Evolutionary conservation across 2,113 vertebrate genomes (phyloP).

Genomic region (Erinaceus europaeus): DNA sequence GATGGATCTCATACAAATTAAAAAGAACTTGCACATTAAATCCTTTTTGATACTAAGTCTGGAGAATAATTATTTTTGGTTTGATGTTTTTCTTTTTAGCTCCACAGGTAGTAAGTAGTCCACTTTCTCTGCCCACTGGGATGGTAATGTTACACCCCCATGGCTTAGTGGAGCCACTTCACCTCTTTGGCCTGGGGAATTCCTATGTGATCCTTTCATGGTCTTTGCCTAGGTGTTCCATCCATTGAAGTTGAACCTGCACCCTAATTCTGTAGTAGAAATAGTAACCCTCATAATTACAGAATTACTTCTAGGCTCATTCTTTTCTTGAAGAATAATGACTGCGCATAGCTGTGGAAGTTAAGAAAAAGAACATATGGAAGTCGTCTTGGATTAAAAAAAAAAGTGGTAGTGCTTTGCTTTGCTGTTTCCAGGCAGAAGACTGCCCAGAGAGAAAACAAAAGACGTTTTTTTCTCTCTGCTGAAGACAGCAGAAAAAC

Average conservation of each 20-base stretch:
- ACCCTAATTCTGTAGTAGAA: background rate
- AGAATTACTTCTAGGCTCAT: background rate
- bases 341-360: too few species aligned
- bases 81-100: background rate
- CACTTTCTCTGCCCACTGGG: too few species aligned
- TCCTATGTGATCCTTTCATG: background rate
- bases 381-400: too few species aligned
- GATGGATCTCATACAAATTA: background rate
- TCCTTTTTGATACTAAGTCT: background rate
- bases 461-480: too few species aligned
- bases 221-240: background rate
- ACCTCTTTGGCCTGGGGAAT: background rate
- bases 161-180: background rate
- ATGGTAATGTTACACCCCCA: rapidly evolving
- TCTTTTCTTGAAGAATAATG: background rate
- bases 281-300: background rate
- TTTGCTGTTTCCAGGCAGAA: too few species aligned
- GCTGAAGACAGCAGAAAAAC: too few species aligned
- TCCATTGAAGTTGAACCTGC: background rate
- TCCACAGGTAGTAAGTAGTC: background rate
- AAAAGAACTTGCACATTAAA: too few species aligned
- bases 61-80: background rate
- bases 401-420: too few species aligned
- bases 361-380: too few species aligned
- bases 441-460: too few species aligned